Conservation (phyloP, 2,113 vertebrate species). For the Plecotus auritus region DNA sequence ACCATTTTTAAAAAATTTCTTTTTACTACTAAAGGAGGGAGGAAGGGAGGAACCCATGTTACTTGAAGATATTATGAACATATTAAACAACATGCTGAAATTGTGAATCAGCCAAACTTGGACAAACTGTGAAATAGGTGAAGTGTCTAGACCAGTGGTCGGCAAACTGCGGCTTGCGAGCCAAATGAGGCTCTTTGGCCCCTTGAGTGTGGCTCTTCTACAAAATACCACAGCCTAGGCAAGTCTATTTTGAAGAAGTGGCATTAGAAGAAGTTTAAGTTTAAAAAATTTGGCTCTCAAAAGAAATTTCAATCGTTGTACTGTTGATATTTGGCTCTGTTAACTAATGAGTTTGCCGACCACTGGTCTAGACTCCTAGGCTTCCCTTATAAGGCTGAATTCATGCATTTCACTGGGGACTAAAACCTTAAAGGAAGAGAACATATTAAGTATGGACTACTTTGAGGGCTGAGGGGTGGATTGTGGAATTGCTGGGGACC, state of each 20-base stretch:
- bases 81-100: not conserved
- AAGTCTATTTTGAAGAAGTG: no score
- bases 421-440: conserved; percentile 17
- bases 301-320: no score
- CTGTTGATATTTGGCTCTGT: no score
- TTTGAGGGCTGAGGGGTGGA: not conserved
- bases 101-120: not conserved
- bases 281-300: no score
- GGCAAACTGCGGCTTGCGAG: no score
- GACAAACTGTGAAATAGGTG: not conserved
- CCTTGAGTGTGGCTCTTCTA: no score
- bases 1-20: not conserved
- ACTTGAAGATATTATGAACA: not conserved
- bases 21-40: not conserved
- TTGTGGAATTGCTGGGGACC: not conserved
- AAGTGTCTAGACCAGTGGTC: not conserved
- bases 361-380: not conserved
- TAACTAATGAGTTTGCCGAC: no score
- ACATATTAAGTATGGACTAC: not conserved
- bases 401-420: not conserved
- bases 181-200: no score
- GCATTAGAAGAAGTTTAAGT: no score
- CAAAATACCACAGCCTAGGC: no score
- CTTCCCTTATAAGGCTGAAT: not conserved
- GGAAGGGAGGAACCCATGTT: not conserved